Evolutionary conservation across 2,113 vertebrate genomes (phyloP).

Genomic region (Polypterus bichir): DNA sequence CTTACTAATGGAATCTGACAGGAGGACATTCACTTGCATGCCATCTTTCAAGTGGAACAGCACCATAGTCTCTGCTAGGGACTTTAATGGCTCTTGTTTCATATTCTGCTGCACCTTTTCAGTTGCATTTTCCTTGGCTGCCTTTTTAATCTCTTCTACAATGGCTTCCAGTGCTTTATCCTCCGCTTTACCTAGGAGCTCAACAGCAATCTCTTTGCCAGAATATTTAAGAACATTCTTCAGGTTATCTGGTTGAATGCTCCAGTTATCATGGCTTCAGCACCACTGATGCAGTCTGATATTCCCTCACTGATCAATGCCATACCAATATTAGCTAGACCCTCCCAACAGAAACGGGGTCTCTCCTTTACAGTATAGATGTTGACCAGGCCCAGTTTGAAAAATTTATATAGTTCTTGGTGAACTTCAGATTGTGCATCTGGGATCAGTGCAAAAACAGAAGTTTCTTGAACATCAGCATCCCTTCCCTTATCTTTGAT

Average conservation of each 20-base stretch:
- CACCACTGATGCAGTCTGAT: slow-evolving; percentile 9
- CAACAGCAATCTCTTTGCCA: not conserved
- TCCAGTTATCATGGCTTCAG: slow-evolving; percentile 5
- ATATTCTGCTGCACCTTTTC: not conserved
- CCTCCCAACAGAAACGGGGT: slow-evolving; percentile 15
- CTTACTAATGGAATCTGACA: too few species aligned
- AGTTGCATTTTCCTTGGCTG: not conserved
- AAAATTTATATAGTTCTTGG: slow-evolving; percentile 2
- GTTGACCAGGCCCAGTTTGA: slow-evolving; percentile 6
- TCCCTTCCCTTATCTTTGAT: slow-evolving; percentile 1
- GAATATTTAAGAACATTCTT: slow-evolving; percentile 11
- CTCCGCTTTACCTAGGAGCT: slow-evolving; percentile 7
- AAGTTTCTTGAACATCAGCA: not conserved
- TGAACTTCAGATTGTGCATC: not conserved
- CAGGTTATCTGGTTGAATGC: slow-evolving; percentile 15
- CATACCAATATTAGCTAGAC: slow-evolving; percentile 2
- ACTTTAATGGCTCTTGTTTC: slow-evolving; percentile 1
- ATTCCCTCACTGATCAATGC: slow-evolving; percentile 12
- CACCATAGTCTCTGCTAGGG: slow-evolving; percentile 6
- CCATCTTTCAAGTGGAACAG: slow-evolving; percentile 10
- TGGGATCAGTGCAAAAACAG: slow-evolving; percentile 1
- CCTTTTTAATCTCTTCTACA: slow-evolving; percentile 3
- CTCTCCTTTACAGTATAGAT: slow-evolving; percentile 14
- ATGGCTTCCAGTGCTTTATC: slow-evolving; percentile 6
- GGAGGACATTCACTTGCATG: too few species aligned